These are phyloP conservation scores for Drosophila ficusphila DNA, from an alignment of 1,140 invertebrate species.

Conservation along the genomic window DNA sequence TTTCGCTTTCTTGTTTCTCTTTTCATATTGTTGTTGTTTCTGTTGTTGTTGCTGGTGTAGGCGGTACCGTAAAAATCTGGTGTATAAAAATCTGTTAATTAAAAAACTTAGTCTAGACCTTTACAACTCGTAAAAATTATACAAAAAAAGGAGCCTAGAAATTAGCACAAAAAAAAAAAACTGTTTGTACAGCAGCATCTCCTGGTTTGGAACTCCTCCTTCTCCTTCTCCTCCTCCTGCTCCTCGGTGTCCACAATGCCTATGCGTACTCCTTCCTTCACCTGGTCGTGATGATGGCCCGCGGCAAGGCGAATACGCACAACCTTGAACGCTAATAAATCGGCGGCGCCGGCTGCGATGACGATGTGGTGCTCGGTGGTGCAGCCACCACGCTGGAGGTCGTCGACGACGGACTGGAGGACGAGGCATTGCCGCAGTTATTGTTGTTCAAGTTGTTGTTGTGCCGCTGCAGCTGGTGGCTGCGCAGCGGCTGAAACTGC, in stretches of 20 bases:
- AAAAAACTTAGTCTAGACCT: conserved; percentile 61
- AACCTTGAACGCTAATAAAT: conserved; percentile 79
- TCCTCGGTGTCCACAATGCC: conserved; percentile 9
- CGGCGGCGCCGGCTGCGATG: conserved; percentile 58
- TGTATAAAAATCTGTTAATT: conserved; percentile 79
- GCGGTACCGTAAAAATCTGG: conserved; percentile 54
- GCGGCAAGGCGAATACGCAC: conserved; percentile 73
- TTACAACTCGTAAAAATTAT: conserved; percentile 57
- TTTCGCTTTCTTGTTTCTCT: conserved; percentile 55
- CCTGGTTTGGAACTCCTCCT: conserved; percentile 12
- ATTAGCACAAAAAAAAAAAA: conserved; percentile 62
- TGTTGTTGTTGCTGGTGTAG: conserved; percentile 19
- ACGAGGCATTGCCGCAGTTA: conserved; percentile 65
- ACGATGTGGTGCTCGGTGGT: conserved; percentile 36
- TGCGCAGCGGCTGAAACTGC: conserved; percentile 51
- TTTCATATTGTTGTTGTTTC: conserved; percentile 15
- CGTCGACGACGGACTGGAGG: conserved; percentile 70
- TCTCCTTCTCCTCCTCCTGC: too few species aligned
- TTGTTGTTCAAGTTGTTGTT: conserved; percentile 63
- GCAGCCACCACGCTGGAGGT: conserved; percentile 64
- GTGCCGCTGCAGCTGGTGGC: conserved; percentile 64
- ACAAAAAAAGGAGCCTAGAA: conserved; percentile 52
- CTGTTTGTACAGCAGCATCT: conserved; percentile 35
- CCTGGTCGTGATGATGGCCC: conserved; percentile 68
- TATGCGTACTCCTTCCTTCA: conserved; percentile 58